Evolutionary conservation across 1,140 invertebrate species (phyloP).

Genomic region (Acromyrmex echinatior): DNA sequence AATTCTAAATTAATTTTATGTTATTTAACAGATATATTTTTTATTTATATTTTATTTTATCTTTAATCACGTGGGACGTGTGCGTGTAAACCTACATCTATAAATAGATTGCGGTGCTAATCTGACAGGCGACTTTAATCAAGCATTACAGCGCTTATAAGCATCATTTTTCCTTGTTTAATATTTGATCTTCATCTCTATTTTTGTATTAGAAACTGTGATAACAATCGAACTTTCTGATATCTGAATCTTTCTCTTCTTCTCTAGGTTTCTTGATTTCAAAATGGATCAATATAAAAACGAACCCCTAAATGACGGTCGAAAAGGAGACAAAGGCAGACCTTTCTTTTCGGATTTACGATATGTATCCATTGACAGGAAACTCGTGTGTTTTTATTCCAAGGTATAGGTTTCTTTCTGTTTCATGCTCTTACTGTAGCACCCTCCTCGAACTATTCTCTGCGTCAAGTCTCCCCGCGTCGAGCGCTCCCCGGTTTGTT

Average conservation of each 20-base stretch:
- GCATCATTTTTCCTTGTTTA: too few species aligned
- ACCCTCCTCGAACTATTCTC: slow-evolving; percentile 39
- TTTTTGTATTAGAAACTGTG: neutral
- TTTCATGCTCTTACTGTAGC: neutral
- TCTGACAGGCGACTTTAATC: slow-evolving; percentile 26
- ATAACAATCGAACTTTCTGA: neutral
- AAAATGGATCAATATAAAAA: slow-evolving; percentile 30
- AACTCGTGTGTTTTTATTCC: slow-evolving; percentile 42
- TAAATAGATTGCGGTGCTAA: slow-evolving; percentile 17
- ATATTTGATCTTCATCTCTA: neutral
- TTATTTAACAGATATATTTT: neutral
- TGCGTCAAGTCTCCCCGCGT: neutral
- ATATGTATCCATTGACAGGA: slow-evolving; percentile 4
- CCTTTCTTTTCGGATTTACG: neutral
- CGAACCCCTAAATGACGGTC: neutral
- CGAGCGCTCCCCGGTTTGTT: slow-evolving; percentile 22
- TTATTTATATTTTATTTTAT: slow-evolving; percentile 33
- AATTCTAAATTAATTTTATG: neutral
- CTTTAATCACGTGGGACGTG: slow-evolving; percentile 28
- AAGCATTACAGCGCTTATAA: too few species aligned
- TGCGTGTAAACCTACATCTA: slow-evolving; percentile 27
- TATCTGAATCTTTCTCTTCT: neutral
- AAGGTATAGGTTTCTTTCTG: slow-evolving; percentile 14
- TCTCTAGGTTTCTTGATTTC: slow-evolving; percentile 7
- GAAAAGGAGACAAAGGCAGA: neutral